Conservation (phyloP, 2,797 vertebrate species). For the Cirrhinus mrigala region DNA sequence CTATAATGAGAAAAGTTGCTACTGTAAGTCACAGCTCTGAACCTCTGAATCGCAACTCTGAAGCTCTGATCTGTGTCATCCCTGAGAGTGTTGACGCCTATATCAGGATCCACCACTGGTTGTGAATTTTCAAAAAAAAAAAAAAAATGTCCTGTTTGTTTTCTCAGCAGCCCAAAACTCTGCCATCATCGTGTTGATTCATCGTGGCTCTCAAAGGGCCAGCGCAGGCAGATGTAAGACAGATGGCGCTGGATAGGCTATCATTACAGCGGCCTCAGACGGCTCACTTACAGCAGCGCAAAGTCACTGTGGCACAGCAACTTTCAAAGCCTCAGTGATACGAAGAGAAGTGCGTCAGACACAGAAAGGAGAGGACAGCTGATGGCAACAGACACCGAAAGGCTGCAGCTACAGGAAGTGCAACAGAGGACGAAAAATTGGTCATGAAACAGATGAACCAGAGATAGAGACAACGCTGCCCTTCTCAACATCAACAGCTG, state of each 20-base stretch:
- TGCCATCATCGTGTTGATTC: slow-evolving; percentile 38
- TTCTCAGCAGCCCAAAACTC: slow-evolving; percentile 24
- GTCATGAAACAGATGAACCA: slow-evolving; percentile 38
- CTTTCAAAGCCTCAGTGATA: neutral
- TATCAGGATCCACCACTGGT: neutral
- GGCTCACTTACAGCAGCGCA: slow-evolving; percentile 2
- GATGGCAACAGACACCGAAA: slow-evolving; percentile 39
- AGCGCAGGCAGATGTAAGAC: slow-evolving; percentile 36
- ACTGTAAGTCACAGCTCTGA: neutral
- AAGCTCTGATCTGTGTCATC: neutral
- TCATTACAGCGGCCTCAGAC: slow-evolving; percentile 23
- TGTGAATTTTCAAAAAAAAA: neutral
- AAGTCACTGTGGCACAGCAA: slow-evolving; percentile 13
- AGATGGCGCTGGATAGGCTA: slow-evolving; percentile 41
- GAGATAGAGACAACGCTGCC: slow-evolving; percentile 22
- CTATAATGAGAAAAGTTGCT: neutral
- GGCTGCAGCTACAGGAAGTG: neutral
- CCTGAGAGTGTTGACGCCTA: neutral
- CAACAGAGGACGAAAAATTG: slow-evolving; percentile 33
- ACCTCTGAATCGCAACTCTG: neutral
- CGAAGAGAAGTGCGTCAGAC: slow-evolving; percentile 14
- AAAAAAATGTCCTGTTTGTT: slow-evolving; percentile 24
- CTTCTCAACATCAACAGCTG: slow-evolving; percentile 44
- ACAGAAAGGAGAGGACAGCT: slow-evolving; percentile 56
- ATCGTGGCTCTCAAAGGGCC: slow-evolving; percentile 23